These are phyloP conservation scores for Smithornis capensis DNA, from an alignment of 2,113 vertebrate species.

Conservation along the genomic window DNA sequence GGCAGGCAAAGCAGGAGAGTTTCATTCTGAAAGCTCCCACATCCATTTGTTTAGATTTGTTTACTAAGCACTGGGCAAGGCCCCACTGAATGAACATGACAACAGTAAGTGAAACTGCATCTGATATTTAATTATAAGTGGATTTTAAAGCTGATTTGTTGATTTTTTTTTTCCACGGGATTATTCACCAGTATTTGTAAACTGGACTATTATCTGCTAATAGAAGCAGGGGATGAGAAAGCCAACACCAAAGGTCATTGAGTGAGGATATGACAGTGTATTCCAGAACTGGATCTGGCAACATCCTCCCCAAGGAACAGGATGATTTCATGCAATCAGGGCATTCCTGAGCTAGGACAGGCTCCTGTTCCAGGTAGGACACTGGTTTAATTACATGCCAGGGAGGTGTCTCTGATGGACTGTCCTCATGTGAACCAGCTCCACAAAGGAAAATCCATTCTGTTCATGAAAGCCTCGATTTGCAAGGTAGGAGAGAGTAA, in stretches of 20 bases:
- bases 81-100: neutral
- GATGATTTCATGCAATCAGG: neutral
- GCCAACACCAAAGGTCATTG: neutral
- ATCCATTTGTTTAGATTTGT: conserved; percentile 45
- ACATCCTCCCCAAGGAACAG: neutral
- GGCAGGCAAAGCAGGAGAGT: conserved; percentile 33
- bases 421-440: conserved; percentile 4
- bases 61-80: conserved; percentile 9
- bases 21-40: neutral
- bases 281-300: neutral
- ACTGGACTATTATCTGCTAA: neutral
- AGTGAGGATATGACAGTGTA: neutral
- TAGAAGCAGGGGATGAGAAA: neutral
- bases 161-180: neutral
- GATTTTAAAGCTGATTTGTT: neutral
- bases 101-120: neutral
- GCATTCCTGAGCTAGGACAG: neutral
- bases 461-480: neutral
- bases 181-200: neutral
- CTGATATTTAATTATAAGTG: neutral
- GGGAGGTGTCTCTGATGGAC: conserved; percentile 18
- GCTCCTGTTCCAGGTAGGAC: neutral
- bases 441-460: neutral
- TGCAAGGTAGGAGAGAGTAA: neutral
- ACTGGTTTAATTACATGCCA: conserved; percentile 9